Conservation (phyloP, 1,140 invertebrate species). For the Drosophila azteca region DNA sequence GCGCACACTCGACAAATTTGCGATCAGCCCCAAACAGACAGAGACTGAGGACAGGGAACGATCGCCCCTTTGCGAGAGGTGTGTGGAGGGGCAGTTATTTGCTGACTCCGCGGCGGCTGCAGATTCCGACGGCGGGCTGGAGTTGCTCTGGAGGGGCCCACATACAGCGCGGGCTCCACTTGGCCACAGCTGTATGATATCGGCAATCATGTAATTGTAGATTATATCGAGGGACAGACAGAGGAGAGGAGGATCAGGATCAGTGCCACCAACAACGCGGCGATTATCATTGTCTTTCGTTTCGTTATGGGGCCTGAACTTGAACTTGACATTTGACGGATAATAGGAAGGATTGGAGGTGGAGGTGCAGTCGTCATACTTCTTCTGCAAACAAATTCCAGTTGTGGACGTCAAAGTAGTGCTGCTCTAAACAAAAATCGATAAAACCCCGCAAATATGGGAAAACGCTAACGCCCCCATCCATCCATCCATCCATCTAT, state of each 20-base stretch:
- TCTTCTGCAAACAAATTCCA: not conserved
- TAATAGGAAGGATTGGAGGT: no score
- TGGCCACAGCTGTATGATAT: conserved; percentile 47
- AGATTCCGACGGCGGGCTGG: conserved; percentile 24
- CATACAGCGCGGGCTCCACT: conserved; percentile 51
- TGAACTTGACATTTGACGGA: conserved; percentile 46
- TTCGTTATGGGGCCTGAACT: conserved; percentile 43
- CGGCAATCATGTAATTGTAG: conserved; percentile 74
- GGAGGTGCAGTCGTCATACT: not conserved
- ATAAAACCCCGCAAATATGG: conserved; percentile 39
- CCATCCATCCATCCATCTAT: not conserved
- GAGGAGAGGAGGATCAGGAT: conserved; percentile 11
- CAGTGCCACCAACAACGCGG: conserved; percentile 51
- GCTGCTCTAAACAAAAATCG: conserved; percentile 41
- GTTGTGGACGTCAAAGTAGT: conserved; percentile 29
- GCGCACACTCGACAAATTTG: conserved; percentile 81
- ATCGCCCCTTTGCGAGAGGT: conserved; percentile 20
- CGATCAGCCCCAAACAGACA: conserved; percentile 32
- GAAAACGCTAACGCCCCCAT: conserved; percentile 32
- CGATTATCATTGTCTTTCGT: conserved; percentile 49
- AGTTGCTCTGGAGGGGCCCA: conserved; percentile 28
- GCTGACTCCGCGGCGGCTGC: conserved; percentile 56
- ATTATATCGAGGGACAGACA: conserved; percentile 38
- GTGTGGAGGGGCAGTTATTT: conserved; percentile 50
- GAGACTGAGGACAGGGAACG: conserved; percentile 44